A percentile compares a stretch with the other conserved stretches of the same genome.
phyloP scores from a whole-genome alignment of 2,113 vertebrate species.

The Cryptomyrus ogoouensis region DNA sequence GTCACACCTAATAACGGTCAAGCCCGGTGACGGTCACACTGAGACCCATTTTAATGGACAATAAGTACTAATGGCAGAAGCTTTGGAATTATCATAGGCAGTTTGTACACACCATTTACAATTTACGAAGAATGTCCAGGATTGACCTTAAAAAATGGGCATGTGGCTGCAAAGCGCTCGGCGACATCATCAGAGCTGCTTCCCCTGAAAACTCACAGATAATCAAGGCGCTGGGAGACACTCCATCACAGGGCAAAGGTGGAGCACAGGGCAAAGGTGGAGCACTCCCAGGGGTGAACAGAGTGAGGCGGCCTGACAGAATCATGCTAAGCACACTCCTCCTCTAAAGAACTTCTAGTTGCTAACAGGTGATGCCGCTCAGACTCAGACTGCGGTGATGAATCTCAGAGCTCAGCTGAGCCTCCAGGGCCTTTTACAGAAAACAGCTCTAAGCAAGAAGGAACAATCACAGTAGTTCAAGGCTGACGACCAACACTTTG shows the following conservation, averaged over 20 bases:
- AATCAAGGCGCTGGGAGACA: neutral
- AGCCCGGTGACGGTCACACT: neutral
- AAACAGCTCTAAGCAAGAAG: neutral
- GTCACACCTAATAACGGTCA: neutral
- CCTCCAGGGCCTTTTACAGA: neutral
- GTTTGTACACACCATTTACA: neutral
- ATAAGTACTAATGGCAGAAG: neutral
- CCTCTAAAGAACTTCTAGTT: neutral
- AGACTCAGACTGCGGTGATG: neutral
- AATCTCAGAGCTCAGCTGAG: neutral
- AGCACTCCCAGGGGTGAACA: neutral
- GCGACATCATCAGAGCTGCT: neutral
- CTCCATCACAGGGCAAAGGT: no score
- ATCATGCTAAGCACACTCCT: neutral
- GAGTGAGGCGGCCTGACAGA: neutral
- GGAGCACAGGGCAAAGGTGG: neutral
- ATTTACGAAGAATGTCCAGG: neutral
- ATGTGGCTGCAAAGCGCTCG: neutral
- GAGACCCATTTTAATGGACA: neutral
- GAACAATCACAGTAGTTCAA: neutral
- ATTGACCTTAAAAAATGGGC: neutral
- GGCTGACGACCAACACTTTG: neutral
- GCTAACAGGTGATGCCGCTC: neutral
- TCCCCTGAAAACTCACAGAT: neutral
- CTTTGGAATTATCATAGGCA: neutral